phyloP scores from a whole-genome alignment of 1,140 invertebrate genomes.

The Mercenaria mercenaria region DNA sequence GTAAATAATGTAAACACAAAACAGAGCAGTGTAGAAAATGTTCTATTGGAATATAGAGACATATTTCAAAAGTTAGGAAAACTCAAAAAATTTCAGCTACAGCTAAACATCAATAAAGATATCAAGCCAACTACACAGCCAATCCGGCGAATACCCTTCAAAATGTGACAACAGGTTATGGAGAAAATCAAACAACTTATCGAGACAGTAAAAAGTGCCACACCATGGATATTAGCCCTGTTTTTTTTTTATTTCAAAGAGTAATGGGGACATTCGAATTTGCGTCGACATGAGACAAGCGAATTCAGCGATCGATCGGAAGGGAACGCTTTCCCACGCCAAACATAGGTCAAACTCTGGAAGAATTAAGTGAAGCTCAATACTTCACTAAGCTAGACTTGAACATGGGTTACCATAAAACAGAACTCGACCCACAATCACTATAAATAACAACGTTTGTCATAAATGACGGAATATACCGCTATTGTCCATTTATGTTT shows the following conservation, averaged over 20 bases:
- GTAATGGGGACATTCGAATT: conserved; percentile 65
- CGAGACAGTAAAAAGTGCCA: neutral
- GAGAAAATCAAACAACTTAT: conserved; percentile 3
- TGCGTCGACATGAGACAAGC: conserved; percentile 72
- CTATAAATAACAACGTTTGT: conserved; percentile 70
- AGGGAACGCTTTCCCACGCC: conserved; percentile 70
- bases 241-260: neutral
- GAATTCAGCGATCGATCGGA: conserved; percentile 63
- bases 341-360: conserved; percentile 69
- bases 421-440: conserved; percentile 64
- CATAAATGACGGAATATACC: conserved; percentile 64
- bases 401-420: conserved; percentile 70
- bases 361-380: conserved; percentile 59
- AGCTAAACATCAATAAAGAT: neutral
- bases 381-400: conserved; percentile 70
- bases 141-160: neutral
- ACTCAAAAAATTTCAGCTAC: conserved; percentile 3
- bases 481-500: conserved; percentile 54
- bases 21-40: neutral
- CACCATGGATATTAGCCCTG: neutral
- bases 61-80: conserved; percentile 5
- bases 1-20: no score
- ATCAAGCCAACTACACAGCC: neutral
- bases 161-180: conserved; percentile 22
- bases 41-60: neutral